A percentile compares a stretch with the other conserved stretches of the same genome.
Evolutionary conservation across 2,797 vertebrate species (phyloP).

Genomic region (Chromobotia macracanthus): DNA sequence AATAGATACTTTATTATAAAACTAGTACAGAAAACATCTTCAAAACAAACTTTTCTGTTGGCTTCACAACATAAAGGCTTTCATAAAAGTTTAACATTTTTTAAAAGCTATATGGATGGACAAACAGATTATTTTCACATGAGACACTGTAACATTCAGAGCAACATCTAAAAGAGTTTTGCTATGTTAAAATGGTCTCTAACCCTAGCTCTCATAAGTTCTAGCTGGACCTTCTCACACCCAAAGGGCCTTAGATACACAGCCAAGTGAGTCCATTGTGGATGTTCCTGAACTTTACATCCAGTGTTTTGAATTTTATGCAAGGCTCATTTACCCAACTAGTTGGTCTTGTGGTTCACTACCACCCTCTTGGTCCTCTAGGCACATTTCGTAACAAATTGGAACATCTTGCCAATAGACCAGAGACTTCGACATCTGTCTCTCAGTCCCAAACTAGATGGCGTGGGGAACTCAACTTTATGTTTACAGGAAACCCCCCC

Average conservation of each 20-base stretch:
- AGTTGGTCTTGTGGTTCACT: not conserved
- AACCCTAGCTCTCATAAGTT: not conserved
- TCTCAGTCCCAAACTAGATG: slow-evolving; percentile 6
- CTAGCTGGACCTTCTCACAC: not conserved
- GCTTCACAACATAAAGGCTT: not conserved
- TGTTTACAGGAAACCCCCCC: slow-evolving; percentile 36
- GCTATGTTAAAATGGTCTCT: not conserved
- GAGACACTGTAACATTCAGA: not conserved
- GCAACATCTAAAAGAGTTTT: not conserved
- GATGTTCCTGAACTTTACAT: not conserved
- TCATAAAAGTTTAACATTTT: not conserved
- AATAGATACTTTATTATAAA: slow-evolving; percentile 19
- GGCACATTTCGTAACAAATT: too few species aligned
- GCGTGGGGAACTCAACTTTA: too few species aligned
- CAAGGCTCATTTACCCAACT: too few species aligned
- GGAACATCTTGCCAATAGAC: too few species aligned
- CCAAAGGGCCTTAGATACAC: not conserved
- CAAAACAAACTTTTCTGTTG: not conserved
- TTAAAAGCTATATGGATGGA: not conserved
- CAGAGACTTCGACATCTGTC: not conserved
- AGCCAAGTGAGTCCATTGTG: not conserved
- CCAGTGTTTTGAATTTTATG: not conserved
- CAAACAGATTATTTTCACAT: not conserved
- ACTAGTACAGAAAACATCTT: not conserved
- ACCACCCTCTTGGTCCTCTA: not conserved